A percentile compares a stretch with the other conserved stretches of the same genome.
phyloP scores from a whole-genome alignment of 92 coral and sea anemone genomes.

The Parazoanthus atlanticus region DNA sequence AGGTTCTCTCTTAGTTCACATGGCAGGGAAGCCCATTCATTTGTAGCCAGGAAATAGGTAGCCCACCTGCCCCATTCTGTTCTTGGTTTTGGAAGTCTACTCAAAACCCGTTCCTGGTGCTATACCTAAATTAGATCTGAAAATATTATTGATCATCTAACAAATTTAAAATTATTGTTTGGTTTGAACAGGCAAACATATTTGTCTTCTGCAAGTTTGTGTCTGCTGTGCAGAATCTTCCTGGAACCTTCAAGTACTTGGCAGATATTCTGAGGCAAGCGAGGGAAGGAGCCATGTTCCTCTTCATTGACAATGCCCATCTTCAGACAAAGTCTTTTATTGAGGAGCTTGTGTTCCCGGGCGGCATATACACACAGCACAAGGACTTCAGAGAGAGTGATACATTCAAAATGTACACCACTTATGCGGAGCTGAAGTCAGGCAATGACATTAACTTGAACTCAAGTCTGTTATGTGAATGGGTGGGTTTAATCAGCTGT shows the following conservation, averaged over 20 bases:
- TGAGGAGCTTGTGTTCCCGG: constrained; percentile 91
- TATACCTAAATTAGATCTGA: too few species aligned
- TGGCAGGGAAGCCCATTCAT: too few species aligned
- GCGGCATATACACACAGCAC: constrained; percentile 68
- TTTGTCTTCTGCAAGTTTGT: constrained; percentile 93
- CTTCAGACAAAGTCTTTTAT: constrained; percentile 92
- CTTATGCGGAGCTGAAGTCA: constrained; percentile 97
- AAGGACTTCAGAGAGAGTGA: constrained; percentile 83
- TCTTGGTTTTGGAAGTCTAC: too few species aligned
- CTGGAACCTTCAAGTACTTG: constrained; percentile 84
- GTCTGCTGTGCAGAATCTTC: constrained; percentile 94
- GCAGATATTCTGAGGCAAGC: constrained; percentile 73
- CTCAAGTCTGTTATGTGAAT: constrained; percentile 81
- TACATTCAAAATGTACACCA: constrained; percentile 80
- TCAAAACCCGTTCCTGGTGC: too few species aligned
- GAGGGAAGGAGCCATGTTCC: constrained; percentile 84
- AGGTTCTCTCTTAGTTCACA: too few species aligned
- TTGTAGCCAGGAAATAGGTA: too few species aligned
- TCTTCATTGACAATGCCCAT: constrained; percentile 98
- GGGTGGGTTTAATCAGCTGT: constrained; percentile 82
- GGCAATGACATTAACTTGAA: constrained; percentile 77
- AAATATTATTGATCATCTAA: too few species aligned
- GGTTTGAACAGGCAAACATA: constrained; percentile 72
- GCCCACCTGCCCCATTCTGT: too few species aligned
- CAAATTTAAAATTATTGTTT: neutral